phyloP scores from a whole-genome alignment of 2,888 invertebrate species.

The Lasioglossum oenotherae region DNA sequence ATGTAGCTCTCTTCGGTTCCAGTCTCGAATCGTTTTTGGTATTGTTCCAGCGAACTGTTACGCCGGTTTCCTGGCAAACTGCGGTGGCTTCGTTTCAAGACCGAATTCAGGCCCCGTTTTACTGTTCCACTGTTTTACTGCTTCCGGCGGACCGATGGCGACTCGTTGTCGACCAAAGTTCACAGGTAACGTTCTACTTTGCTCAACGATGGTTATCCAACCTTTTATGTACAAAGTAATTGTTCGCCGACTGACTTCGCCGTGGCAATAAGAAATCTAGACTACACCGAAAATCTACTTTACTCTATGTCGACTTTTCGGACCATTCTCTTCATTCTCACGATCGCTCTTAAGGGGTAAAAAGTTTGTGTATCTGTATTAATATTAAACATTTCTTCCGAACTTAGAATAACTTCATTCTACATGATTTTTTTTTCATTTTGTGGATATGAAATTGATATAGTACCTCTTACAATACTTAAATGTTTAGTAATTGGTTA shows the following conservation, averaged over 20 bases:
- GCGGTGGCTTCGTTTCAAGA: background rate
- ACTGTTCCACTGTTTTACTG: background rate
- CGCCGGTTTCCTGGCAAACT: background rate
- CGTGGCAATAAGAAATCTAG: too few relatives aligned
- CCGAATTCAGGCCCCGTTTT: background rate
- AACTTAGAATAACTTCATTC: too few relatives aligned
- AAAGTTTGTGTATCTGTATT: too few relatives aligned
- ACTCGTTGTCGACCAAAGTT: background rate
- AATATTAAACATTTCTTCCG: too few relatives aligned
- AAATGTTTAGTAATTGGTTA: too few relatives aligned
- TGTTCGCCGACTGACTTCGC: background rate
- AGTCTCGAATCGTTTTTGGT: slow-evolving; percentile 11
- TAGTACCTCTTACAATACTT: too few relatives aligned
- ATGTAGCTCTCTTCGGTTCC: background rate
- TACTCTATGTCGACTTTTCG: too few relatives aligned
- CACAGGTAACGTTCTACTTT: background rate
- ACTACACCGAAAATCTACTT: too few relatives aligned
- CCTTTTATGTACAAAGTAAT: background rate
- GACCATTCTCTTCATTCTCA: too few relatives aligned
- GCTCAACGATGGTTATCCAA: background rate
- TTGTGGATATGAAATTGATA: too few relatives aligned
- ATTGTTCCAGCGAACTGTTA: slow-evolving; percentile 22
- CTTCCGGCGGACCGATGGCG: background rate
- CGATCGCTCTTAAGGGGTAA: too few relatives aligned
- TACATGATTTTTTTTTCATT: too few relatives aligned